Evolutionary conservation across 2,888 invertebrate species (phyloP).

Genomic region (Drosophila basisetae): DNA sequence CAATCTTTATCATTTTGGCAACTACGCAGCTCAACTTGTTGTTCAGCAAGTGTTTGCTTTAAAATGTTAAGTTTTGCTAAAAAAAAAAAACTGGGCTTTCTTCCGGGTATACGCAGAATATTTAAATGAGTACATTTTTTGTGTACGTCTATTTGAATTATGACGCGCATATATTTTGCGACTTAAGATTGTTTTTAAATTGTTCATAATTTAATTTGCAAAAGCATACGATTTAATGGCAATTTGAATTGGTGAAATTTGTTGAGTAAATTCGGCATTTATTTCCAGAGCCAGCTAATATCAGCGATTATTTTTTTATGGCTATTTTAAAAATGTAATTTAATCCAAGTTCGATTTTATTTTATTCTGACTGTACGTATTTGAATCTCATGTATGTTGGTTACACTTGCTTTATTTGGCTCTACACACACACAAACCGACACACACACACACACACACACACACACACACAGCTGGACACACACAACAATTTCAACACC

Average conservation of each 20-base stretch:
- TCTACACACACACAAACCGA: background rate
- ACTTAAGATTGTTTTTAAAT: background rate
- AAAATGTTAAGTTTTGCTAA: background rate
- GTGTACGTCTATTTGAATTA: background rate
- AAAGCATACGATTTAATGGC: background rate
- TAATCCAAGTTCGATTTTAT: background rate
- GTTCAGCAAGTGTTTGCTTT: too few relatives aligned
- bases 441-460: constrained; percentile 41
- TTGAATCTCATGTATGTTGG: background rate
- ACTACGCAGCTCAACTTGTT: too few relatives aligned
- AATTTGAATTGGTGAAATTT: background rate
- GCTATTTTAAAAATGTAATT: background rate
- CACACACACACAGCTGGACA: constrained; percentile 72
- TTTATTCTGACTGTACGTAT: background rate
- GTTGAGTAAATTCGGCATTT: background rate
- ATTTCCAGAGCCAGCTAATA: background rate
- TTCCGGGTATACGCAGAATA: too few relatives aligned
- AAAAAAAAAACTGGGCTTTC: background rate
- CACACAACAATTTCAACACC: constrained; percentile 88
- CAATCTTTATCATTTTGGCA: too few relatives aligned
- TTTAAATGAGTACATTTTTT: background rate
- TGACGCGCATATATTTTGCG: background rate
- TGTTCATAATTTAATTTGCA: background rate
- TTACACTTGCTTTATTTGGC: constrained; percentile 5
- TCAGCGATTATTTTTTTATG: background rate